Conservation (phyloP, 2,888 invertebrate species). For the Xanthorhoe spadicearia region DNA sequence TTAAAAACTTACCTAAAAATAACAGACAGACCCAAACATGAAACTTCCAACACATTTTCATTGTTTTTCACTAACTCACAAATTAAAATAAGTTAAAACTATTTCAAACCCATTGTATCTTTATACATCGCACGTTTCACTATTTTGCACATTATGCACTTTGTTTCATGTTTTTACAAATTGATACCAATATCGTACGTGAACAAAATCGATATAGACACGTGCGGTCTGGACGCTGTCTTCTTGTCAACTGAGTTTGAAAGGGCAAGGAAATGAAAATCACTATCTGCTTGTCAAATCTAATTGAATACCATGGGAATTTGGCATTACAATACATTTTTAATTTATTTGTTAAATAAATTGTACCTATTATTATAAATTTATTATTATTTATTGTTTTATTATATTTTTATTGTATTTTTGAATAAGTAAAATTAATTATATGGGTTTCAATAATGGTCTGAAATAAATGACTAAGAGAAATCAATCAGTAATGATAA, state of each 20-base stretch:
- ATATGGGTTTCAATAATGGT: too few relatives aligned
- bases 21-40: slow-evolving; percentile 51
- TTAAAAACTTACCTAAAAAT: slow-evolving; percentile 53
- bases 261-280: too few relatives aligned
- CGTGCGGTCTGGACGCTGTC: slow-evolving; percentile 14
- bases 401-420: too few relatives aligned
- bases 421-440: too few relatives aligned
- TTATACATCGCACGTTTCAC: slow-evolving; percentile 10
- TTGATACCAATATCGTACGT: neutral
- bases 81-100: slow-evolving; percentile 15
- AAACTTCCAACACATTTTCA: slow-evolving; percentile 54
- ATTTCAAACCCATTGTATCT: slow-evolving; percentile 25
- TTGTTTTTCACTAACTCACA: slow-evolving; percentile 15
- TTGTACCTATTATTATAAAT: too few relatives aligned
- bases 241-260: slow-evolving; percentile 12
- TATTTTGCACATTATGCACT: neutral
- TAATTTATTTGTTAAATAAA: too few relatives aligned
- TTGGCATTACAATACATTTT: too few relatives aligned
- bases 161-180: neutral
- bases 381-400: too few relatives aligned
- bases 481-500: too few relatives aligned
- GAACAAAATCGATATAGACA: neutral
- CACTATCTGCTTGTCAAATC: too few relatives aligned
- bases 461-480: too few relatives aligned
- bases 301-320: too few relatives aligned